phyloP scores from a whole-genome alignment of 1,140 invertebrate genomes.

The Heterodera carotae region DNA sequence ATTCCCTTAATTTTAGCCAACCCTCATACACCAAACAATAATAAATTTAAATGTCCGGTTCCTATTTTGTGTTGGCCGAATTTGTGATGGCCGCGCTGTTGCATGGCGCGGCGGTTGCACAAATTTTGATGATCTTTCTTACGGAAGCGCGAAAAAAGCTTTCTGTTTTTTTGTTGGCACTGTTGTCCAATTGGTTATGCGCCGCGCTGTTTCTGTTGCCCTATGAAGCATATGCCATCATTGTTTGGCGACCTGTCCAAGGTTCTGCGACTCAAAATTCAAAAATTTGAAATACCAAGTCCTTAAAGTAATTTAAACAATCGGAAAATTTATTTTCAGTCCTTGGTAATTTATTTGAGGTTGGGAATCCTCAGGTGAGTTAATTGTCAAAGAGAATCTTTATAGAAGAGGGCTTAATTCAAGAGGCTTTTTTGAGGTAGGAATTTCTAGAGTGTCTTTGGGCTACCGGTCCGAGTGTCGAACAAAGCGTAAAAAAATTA shows the following conservation, averaged over 20 bases:
- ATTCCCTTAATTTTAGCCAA: background rate
- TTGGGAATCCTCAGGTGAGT: too few species aligned
- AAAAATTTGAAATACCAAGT: too few species aligned
- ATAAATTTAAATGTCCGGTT: conserved; percentile 25
- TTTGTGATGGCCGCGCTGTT: conserved; percentile 17
- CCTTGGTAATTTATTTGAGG: too few species aligned
- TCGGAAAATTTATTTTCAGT: too few species aligned
- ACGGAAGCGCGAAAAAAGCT: background rate
- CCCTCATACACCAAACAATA: too few species aligned
- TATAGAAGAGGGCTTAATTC: too few species aligned
- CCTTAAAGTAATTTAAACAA: too few species aligned
- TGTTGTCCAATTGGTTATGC: conserved; percentile 22
- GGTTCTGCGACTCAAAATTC: background rate
- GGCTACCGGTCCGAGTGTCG: too few species aligned
- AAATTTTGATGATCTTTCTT: conserved; percentile 10
- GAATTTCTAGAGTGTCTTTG: too few species aligned
- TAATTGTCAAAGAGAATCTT: too few species aligned
- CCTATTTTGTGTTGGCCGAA: conserved; percentile 21
- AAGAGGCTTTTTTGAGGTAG: too few species aligned
- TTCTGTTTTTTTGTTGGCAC: conserved; percentile 18
- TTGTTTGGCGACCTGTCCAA: conserved; percentile 11
- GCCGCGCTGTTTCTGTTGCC: conserved; percentile 19
- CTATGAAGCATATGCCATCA: conserved; percentile 16
- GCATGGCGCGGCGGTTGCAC: background rate
- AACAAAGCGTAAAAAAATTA: too few species aligned